Evolutionary conservation across 2,113 vertebrate genomes (phyloP).

Genomic region (Lepisosteus osseus): DNA sequence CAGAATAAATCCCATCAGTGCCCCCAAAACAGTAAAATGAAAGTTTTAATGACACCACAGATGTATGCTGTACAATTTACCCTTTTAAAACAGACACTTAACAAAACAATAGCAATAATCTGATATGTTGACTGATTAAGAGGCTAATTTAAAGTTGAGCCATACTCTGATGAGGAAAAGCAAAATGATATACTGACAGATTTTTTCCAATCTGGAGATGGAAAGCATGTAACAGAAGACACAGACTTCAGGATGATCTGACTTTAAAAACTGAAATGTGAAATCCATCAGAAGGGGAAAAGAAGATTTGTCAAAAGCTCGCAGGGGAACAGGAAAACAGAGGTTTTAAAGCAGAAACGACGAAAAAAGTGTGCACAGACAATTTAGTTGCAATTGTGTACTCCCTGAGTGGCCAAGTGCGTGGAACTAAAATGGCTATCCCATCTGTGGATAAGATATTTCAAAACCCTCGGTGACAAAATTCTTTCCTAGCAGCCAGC

Average conservation of each 20-base stretch:
- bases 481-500: constrained; percentile 21
- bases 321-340: background rate
- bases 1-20: no score
- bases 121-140: no score
- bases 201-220: no score
- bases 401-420: constrained; percentile 15
- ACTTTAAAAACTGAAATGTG: constrained; percentile 6
- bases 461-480: background rate
- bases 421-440: constrained; percentile 14
- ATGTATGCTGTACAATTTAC: no score
- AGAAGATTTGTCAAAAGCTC: background rate
- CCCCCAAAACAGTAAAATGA: no score
- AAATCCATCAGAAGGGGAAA: constrained; percentile 11
- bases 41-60: no score
- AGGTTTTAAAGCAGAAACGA: constrained; percentile 13
- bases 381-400: constrained; percentile 5
- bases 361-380: background rate
- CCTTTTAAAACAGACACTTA: no score
- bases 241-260: background rate
- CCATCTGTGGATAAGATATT: constrained; percentile 15
- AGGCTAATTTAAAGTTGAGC: no score
- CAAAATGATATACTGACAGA: no score
- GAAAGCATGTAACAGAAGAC: background rate
- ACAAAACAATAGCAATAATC: no score
- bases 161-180: no score